A percentile compares a stretch with the other conserved stretches of the same genome.
phyloP scores from a whole-genome alignment of 2,797 vertebrate genomes.

The Luscinia luscinia region DNA sequence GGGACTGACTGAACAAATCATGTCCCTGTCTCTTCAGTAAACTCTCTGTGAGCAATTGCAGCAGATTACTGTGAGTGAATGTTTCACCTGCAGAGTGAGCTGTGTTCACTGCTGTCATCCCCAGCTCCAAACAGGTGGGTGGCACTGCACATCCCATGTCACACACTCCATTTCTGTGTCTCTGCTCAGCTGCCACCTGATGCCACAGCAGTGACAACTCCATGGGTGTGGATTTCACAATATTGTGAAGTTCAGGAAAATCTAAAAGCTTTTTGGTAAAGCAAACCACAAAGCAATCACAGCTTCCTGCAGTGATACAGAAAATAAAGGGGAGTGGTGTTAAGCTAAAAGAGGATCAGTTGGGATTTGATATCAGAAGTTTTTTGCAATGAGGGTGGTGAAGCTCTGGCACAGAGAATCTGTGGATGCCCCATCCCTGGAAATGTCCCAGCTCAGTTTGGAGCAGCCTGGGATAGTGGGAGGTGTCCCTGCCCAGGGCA shows the following conservation, averaged over 20 bases:
- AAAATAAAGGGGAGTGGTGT: not conserved
- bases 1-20: not conserved
- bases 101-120: not conserved
- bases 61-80: not conserved
- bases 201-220: not conserved
- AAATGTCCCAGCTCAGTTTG: not conserved
- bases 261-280: not conserved
- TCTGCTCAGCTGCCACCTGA: not conserved
- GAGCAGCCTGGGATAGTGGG: not conserved
- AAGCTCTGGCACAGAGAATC: not conserved
- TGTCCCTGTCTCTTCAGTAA: not conserved
- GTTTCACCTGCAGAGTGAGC: not conserved
- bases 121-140: not conserved
- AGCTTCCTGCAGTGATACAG: not conserved
- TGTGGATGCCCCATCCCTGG: not conserved
- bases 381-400: not conserved
- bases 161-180: not conserved
- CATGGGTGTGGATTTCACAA: conserved; percentile 10
- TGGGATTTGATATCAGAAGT: not conserved
- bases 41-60: not conserved
- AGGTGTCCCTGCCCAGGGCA: not conserved
- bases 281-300: not conserved
- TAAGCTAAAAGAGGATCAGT: not conserved
- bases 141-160: not conserved
- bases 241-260: conserved; percentile 5